phyloP scores from a whole-genome alignment of 2,113 vertebrate species.

The Entomyzon cyanotis region DNA sequence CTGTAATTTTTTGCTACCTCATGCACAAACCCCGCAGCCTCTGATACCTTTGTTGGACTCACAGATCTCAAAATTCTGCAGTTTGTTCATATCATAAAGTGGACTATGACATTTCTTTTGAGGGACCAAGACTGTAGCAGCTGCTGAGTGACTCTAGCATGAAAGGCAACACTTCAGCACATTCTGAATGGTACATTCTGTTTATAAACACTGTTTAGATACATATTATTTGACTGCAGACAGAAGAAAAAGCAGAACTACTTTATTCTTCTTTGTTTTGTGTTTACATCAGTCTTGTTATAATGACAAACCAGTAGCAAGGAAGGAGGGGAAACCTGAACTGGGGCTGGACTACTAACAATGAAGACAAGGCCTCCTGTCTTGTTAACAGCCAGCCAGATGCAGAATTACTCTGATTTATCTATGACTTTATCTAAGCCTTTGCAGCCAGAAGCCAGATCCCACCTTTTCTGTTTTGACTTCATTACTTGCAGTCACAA shows the following conservation, averaged over 20 bases:
- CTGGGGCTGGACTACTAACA: not conserved
- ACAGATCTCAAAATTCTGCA: not conserved
- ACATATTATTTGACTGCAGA: not conserved
- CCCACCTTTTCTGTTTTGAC: not conserved
- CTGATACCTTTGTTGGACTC: not conserved
- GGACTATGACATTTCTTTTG: not conserved
- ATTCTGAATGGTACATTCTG: not conserved
- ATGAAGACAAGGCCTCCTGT: not conserved
- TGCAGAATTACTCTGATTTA: not conserved
- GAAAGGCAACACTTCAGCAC: not conserved
- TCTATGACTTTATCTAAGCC: not conserved
- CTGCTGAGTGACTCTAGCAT: not conserved
- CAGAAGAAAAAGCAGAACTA: not conserved
- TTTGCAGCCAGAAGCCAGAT: not conserved
- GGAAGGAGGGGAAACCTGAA: not conserved
- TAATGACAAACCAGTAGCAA: not conserved
- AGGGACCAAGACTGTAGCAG: not conserved
- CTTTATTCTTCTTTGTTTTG: not conserved
- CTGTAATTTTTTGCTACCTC: slow-evolving; percentile 19
- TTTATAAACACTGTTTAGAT: not conserved
- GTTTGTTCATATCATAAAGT: not conserved
- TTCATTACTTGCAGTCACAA: not conserved
- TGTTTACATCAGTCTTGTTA: not conserved
- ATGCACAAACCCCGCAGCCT: not conserved
- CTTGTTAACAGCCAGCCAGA: not conserved